Percentiles rank a stretch among this genome's conserved stretches.
These are phyloP conservation scores for Thinocorus orbignyianus DNA, from an alignment of 2,113 vertebrate genomes.

Conservation along the genomic window DNA sequence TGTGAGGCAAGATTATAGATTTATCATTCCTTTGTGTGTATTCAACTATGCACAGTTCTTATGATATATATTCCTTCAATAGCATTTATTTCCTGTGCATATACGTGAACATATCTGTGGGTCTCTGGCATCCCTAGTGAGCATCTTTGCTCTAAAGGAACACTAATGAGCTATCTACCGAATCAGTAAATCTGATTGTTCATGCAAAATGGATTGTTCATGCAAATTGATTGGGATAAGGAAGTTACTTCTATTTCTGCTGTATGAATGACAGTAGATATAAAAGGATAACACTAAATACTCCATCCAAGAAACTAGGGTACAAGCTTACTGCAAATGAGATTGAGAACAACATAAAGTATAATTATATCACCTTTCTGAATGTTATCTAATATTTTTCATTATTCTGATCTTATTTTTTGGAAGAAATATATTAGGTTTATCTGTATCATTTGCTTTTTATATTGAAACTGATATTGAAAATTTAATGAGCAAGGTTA, in stretches of 20 bases:
- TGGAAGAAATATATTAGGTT: not conserved
- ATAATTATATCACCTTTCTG: not conserved
- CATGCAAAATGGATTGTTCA: conserved; percentile 42
- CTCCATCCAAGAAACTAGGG: not conserved
- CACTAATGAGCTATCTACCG: conserved; percentile 19
- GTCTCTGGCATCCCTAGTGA: conserved; percentile 5
- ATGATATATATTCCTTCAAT: not conserved
- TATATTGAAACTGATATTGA: not conserved
- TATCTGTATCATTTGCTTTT: not conserved
- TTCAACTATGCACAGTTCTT: not conserved
- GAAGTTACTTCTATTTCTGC: conserved; percentile 33
- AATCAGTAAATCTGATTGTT: conserved; percentile 60
- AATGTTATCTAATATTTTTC: not conserved
- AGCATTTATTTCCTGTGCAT: conserved; percentile 6
- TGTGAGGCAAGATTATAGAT: not conserved
- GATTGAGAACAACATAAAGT: not conserved
- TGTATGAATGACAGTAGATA: conserved; percentile 2
- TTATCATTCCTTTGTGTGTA: not conserved
- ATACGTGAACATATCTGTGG: not conserved
- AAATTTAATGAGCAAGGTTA: not conserved
- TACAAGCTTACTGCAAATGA: not conserved
- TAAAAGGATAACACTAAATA: not conserved
- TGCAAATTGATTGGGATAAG: conserved; percentile 53
- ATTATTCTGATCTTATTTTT: not conserved
- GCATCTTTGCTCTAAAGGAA: conserved; percentile 17